These are phyloP conservation scores for Metellina segmentata DNA, from an alignment of 2,888 invertebrate species.

Conservation along the genomic window DNA sequence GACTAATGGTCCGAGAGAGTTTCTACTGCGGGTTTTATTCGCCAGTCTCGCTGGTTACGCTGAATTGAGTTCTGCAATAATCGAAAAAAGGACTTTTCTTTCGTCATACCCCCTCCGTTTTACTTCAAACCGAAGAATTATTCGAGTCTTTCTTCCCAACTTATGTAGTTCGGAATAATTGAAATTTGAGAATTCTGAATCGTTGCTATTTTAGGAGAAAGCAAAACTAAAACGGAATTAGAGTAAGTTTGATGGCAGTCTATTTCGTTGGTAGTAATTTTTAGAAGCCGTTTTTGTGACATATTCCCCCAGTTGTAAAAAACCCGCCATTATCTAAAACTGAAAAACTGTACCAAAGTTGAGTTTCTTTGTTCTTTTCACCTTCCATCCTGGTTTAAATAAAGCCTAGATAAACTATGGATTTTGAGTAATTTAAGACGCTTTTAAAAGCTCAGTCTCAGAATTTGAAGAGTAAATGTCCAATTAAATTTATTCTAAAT, in stretches of 20 bases:
- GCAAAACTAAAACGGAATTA: not conserved
- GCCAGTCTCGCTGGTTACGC: conserved; percentile 33
- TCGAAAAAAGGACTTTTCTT: conserved; percentile 9
- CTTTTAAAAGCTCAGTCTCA: too few relatives aligned
- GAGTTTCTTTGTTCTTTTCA: too few relatives aligned
- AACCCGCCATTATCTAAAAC: too few relatives aligned
- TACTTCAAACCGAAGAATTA: conserved; percentile 13
- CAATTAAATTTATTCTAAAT: too few relatives aligned
- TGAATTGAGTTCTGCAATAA: conserved; percentile 46
- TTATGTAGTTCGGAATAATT: not conserved
- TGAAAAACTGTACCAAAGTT: too few relatives aligned
- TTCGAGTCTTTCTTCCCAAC: not conserved
- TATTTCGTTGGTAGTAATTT: conserved; percentile 4
- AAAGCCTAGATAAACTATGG: too few relatives aligned
- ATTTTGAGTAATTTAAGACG: too few relatives aligned
- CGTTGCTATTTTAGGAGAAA: not conserved
- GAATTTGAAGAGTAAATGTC: too few relatives aligned
- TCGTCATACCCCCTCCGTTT: conserved; percentile 10
- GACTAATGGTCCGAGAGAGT: conserved; percentile 55
- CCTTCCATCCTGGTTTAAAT: too few relatives aligned
- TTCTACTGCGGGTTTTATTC: conserved; percentile 18
- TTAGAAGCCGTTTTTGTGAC: not conserved
- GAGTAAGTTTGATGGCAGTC: conserved; percentile 8
- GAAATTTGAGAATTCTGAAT: conserved; percentile 14
- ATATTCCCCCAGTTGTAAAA: too few relatives aligned